phyloP scores from a whole-genome alignment of 2,113 vertebrate genomes.

The Mustelus asterias region DNA sequence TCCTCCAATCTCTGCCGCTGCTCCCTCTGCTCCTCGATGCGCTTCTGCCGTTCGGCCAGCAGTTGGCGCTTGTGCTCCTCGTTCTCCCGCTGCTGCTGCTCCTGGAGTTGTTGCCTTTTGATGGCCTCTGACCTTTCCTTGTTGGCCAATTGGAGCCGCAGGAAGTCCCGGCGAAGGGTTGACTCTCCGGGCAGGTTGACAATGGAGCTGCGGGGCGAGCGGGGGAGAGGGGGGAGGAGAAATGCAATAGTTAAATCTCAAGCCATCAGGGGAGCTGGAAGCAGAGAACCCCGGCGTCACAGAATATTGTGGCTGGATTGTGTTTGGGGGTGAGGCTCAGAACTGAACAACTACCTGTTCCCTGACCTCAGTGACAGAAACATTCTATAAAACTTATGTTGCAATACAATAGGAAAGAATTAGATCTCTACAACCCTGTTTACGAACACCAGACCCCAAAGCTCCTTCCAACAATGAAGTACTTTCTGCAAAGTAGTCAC shows the following conservation, averaged over 20 bases:
- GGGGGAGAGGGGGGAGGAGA: not conserved
- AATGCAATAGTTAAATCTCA: not conserved
- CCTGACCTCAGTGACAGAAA: not conserved
- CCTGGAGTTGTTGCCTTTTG: conserved; percentile 82
- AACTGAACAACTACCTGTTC: not conserved
- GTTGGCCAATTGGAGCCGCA: conserved; percentile 92
- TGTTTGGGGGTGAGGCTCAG: not conserved
- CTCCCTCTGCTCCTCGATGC: conserved; percentile 97
- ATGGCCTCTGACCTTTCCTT: conserved; percentile 92
- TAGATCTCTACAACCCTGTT: not conserved
- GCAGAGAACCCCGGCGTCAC: not conserved
- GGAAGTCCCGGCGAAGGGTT: conserved; percentile 85
- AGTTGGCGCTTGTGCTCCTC: conserved; percentile 94
- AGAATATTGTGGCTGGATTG: not conserved
- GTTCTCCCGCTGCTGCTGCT: conserved; percentile 91
- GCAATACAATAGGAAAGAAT: too few relatives aligned
- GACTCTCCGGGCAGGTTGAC: conserved; percentile 95
- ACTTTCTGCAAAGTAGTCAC: not conserved
- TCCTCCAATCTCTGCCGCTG: conserved; percentile 89
- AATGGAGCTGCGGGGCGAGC: conserved; percentile 68
- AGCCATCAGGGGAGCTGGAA: not conserved
- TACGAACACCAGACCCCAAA: not conserved
- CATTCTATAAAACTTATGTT: not conserved
- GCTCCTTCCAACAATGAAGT: not conserved
- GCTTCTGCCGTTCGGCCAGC: conserved; percentile 91